Base-by-base conservation (phyloP, 2,888 invertebrate species). In the Dryadula phaetusa region DNA sequence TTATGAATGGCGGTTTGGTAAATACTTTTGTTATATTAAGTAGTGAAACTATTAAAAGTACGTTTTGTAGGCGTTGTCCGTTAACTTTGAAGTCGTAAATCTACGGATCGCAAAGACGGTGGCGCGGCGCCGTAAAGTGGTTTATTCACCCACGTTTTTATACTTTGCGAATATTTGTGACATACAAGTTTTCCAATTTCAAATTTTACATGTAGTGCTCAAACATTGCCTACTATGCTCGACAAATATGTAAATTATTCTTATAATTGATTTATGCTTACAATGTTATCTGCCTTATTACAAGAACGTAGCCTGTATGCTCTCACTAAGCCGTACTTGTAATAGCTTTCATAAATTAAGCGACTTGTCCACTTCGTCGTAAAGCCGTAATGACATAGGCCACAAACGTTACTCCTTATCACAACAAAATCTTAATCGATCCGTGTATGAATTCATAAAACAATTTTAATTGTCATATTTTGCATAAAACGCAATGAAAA, bases 341-440 rank as follows among this genome's bases (percentile, higher is more conserved):
- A 74, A 78, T 74, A 74, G 73, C 72, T 66, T 68, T 73, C 75
- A 81, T 86, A 83, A 83, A 79, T 83, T 80, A 81, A 74, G 72
- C 70, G 65, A 74, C 76, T 79, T 77, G 78, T 73, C 76, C 56
- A 67, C 64, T 76, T 66, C 72, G 76, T 79, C 63, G 63, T 79
- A 77, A 81, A 82, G 74, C 75, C 81, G 40, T 86, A 86, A 87
- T 88, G 82, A 87, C 83, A 85, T 76, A 82, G 82, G 77, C 78
- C 72, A 84, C 83, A 86, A 85, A 85, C 81, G 79, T 76, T 80
- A 76, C 76, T 46, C 75, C 84, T 91, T 92, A 91, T 91, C 89
- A 83, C 82, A 88, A 88, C 88, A 79, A 85, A 88, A 91, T 90
- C 90, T 91, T 88, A 88, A 91, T 91, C 82, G 88, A 87, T 75